phyloP scores from a whole-genome alignment of 2,888 invertebrate species.

The Drosophila kanekoi region DNA sequence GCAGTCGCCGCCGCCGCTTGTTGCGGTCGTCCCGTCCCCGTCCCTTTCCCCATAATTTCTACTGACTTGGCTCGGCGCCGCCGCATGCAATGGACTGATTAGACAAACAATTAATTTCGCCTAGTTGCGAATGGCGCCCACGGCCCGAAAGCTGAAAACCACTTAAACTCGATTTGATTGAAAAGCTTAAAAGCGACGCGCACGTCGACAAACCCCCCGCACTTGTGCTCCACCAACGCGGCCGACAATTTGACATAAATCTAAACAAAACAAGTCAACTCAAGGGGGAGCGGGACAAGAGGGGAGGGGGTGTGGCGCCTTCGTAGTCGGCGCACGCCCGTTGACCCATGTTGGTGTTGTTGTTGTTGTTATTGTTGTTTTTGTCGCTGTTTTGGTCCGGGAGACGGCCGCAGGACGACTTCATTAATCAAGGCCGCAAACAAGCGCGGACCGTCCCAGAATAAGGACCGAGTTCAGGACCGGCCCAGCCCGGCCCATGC shows the following conservation, averaged over 20 bases:
- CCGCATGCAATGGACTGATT: slow-evolving; percentile 77
- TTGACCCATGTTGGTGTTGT: slow-evolving; percentile 43
- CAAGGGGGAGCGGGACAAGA: background rate
- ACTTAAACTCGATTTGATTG: slow-evolving; percentile 78
- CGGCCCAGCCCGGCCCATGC: background rate
- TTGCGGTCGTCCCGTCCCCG: slow-evolving; percentile 24
- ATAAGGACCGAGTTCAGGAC: slow-evolving; percentile 11
- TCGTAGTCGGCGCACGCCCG: slow-evolving; percentile 39
- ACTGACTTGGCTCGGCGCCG: background rate
- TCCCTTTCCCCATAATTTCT: background rate
- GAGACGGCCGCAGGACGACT: slow-evolving; percentile 74
- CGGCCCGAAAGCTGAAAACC: slow-evolving; percentile 61
- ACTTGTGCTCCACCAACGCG: slow-evolving; percentile 1
- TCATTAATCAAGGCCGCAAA: slow-evolving; percentile 81
- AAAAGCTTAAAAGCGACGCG: slow-evolving; percentile 73
- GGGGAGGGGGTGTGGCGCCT: background rate
- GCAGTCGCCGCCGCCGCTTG: slow-evolving; percentile 3
- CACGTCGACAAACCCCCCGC: background rate
- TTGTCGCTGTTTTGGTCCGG: slow-evolving; percentile 31
- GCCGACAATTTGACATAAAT: slow-evolving; percentile 78
- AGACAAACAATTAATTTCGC: slow-evolving; percentile 76
- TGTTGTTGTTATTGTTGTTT: slow-evolving; percentile 12
- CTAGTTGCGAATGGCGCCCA: slow-evolving; percentile 61
- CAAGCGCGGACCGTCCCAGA: slow-evolving; percentile 45
- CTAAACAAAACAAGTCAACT: slow-evolving; percentile 73